A percentile compares a stretch with the other conserved stretches of the same genome.
These are phyloP conservation scores for Tarsius wallacei DNA, from an alignment of 2,797 vertebrate genomes.

Conservation along the genomic window DNA sequence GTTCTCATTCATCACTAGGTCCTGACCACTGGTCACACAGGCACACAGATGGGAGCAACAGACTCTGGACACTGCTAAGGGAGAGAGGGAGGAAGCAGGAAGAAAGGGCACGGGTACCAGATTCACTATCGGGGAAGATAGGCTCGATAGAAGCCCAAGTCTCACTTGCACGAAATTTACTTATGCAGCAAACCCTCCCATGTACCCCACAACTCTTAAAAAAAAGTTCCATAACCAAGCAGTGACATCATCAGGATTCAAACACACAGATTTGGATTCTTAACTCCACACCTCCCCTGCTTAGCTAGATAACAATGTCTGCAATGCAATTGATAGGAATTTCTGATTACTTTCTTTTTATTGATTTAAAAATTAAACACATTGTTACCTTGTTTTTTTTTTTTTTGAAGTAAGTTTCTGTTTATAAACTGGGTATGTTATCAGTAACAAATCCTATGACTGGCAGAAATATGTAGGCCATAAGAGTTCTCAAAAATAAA, in stretches of 20 bases:
- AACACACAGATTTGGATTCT: not conserved
- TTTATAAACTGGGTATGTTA: conserved; percentile 72
- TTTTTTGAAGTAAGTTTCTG: conserved; percentile 66
- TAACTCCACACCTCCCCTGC: too few relatives aligned
- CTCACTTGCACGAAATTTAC: too few relatives aligned
- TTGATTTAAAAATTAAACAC: conserved; percentile 50
- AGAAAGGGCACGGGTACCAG: too few relatives aligned
- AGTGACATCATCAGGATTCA: not conserved
- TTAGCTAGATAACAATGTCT: not conserved
- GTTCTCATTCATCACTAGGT: too few relatives aligned
- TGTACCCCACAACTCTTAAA: too few relatives aligned
- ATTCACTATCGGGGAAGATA: too few relatives aligned
- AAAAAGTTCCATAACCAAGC: not conserved
- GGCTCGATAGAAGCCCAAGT: too few relatives aligned
- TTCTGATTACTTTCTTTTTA: conserved; percentile 14
- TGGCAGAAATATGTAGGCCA: conserved; percentile 73
- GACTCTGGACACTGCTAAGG: too few relatives aligned
- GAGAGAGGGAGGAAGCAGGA: too few relatives aligned
- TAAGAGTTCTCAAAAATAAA: conserved; percentile 79
- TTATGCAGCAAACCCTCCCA: too few relatives aligned
- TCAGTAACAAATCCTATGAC: conserved; percentile 64
- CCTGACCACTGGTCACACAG: too few relatives aligned
- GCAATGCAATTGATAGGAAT: rapidly evolving
- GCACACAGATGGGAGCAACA: too few relatives aligned
- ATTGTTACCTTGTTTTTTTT: not conserved